Evolutionary conservation across 2,113 vertebrate genomes (phyloP).

Genomic region (Martes martes): DNA sequence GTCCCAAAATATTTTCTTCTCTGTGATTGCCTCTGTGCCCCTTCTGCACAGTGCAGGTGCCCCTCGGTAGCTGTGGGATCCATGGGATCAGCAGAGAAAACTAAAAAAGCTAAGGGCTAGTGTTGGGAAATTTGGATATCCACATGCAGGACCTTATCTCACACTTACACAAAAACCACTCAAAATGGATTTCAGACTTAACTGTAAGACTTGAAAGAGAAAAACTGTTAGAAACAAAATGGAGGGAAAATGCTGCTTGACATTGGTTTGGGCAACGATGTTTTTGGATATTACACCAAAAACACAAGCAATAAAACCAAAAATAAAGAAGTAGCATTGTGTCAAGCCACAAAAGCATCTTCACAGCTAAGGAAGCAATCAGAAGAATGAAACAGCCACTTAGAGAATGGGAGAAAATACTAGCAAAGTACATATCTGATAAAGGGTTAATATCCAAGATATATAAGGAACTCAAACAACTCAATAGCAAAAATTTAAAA

Average conservation of each 20-base stretch:
- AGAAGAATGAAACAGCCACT: not conserved
- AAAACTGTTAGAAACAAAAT: not conserved
- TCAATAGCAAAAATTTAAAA: not conserved
- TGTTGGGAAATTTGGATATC: not conserved
- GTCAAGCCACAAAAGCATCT: not conserved
- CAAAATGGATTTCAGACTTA: not conserved
- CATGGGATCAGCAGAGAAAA: not conserved
- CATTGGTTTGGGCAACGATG: not conserved
- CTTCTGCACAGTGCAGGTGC: not conserved
- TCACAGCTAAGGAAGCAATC: not conserved
- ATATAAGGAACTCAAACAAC: not conserved
- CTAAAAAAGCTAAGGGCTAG: not conserved
- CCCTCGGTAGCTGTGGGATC: not conserved
- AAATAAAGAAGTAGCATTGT: not conserved
- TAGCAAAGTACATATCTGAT: not conserved
- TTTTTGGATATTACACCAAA: not conserved
- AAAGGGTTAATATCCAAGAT: not conserved
- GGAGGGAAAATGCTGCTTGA: not conserved
- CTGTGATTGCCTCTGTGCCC: not conserved
- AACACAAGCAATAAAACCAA: not conserved
- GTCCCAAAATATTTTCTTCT: not conserved
- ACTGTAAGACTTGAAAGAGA: not conserved
- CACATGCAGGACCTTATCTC: not conserved
- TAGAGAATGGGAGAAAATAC: not conserved
- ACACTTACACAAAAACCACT: not conserved